phyloP scores from a whole-genome alignment of 1,140 invertebrate species.

The Drosophila miranda region DNA sequence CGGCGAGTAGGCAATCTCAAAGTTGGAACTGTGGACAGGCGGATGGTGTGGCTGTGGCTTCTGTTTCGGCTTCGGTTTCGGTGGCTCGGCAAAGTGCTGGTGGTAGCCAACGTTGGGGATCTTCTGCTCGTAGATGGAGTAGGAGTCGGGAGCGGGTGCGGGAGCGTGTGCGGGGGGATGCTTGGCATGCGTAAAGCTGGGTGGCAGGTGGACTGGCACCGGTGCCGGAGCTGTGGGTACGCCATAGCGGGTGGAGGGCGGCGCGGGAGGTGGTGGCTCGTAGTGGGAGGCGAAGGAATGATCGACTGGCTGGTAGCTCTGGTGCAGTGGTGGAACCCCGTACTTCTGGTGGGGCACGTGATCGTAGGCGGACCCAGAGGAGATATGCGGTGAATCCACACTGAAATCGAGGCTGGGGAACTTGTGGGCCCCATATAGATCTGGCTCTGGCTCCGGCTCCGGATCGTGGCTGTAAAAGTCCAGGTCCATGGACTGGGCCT shows the following conservation, averaged over 20 bases:
- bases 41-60: conserved; percentile 22
- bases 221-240: neutral
- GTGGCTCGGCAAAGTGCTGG: conserved; percentile 69
- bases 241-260: conserved; percentile 20
- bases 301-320: conserved; percentile 47
- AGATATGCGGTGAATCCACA: conserved; percentile 8
- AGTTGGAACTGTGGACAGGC: conserved; percentile 30
- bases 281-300: conserved; percentile 50
- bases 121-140: conserved; percentile 69
- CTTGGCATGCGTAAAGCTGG: too few relatives aligned
- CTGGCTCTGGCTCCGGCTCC: conserved; percentile 39
- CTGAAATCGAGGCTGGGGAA: conserved; percentile 57
- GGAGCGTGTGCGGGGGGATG: conserved; percentile 15
- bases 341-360: conserved; percentile 67
- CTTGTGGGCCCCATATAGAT: conserved; percentile 63
- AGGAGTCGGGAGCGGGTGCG: conserved; percentile 40
- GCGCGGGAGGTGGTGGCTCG: conserved; percentile 29
- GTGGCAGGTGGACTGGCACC: too few relatives aligned
- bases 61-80: conserved; percentile 10
- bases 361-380: conserved; percentile 1
- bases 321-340: conserved; percentile 48
- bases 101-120: conserved; percentile 65
- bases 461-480: conserved; percentile 65
- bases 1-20: conserved; percentile 70
- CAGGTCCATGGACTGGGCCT: conserved; percentile 73